These are phyloP conservation scores for Rhopalosiphum padi DNA, from an alignment of 1,140 invertebrate genomes.

Conservation along the genomic window DNA sequence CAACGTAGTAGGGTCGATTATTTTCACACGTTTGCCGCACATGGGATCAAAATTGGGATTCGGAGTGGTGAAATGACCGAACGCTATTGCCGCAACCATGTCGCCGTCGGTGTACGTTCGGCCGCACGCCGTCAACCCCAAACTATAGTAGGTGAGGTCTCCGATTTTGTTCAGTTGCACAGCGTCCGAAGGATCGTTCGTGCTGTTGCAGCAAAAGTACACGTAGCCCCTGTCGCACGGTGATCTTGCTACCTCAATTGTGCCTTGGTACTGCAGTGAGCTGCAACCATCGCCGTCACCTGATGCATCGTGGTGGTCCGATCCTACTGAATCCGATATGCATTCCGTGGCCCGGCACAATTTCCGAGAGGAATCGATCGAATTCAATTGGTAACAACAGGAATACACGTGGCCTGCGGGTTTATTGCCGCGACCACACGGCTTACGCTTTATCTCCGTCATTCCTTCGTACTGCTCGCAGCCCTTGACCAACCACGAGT, in stretches of 20 bases:
- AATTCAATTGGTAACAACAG: too few species aligned
- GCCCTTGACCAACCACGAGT: background rate
- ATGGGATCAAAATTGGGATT: background rate
- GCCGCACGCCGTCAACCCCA: background rate
- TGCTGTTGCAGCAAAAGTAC: background rate
- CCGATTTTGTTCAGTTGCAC: background rate
- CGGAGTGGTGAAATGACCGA: background rate
- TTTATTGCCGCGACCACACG: too few species aligned
- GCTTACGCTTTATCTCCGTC: background rate
- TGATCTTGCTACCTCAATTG: too few species aligned
- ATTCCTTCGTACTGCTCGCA: background rate
- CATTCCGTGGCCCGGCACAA: too few species aligned
- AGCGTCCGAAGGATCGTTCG: background rate
- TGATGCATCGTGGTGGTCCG: too few species aligned
- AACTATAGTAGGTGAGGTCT: background rate
- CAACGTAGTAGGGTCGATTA: background rate
- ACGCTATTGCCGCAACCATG: slow-evolving; percentile 21
- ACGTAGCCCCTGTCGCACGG: background rate
- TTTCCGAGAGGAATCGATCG: too few species aligned
- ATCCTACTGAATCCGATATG: too few species aligned
- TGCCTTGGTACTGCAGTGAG: too few species aligned
- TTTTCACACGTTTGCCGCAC: background rate
- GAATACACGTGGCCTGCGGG: too few species aligned
- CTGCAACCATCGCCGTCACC: too few species aligned
- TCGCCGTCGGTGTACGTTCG: background rate